Conservation (phyloP, 2,888 invertebrate species). For the Odontocolon sp. region DNA sequence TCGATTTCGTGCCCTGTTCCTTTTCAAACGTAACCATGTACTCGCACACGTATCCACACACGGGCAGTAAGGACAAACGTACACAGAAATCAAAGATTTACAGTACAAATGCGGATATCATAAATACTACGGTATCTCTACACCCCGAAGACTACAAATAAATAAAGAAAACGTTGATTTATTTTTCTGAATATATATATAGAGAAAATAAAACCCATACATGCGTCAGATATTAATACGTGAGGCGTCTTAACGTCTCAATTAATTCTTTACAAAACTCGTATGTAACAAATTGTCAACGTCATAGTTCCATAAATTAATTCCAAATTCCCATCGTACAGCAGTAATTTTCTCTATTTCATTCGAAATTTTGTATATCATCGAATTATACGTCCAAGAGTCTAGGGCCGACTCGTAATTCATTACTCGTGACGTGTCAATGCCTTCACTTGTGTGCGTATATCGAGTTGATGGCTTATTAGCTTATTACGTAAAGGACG, state of each 20-base stretch:
- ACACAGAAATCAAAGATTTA: not conserved
- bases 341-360: not conserved
- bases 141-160: too few relatives aligned
- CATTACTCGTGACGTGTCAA: constrained; percentile 26
- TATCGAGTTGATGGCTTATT: constrained; percentile 55
- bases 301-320: not conserved
- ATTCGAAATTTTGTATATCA: not conserved
- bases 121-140: not conserved
- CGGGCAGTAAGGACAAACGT: too few relatives aligned
- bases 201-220: constrained; percentile 26
- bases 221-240: constrained; percentile 26
- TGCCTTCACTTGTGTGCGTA: too few relatives aligned
- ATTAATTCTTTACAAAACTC: constrained; percentile 5
- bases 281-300: not conserved
- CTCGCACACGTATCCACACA: constrained; percentile 58
- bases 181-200: not conserved
- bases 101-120: not conserved
- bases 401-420: constrained; percentile 45
- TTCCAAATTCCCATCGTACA: too few relatives aligned
- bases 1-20: constrained; percentile 65
- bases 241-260: not conserved
- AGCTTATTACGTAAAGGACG: constrained; percentile 65
- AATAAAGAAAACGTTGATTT: too few relatives aligned
- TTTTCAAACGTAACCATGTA: constrained; percentile 57
- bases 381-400: constrained; percentile 9